Conservation (phyloP, 2,797 vertebrate species). For the Artibeus jamaicensis region DNA sequence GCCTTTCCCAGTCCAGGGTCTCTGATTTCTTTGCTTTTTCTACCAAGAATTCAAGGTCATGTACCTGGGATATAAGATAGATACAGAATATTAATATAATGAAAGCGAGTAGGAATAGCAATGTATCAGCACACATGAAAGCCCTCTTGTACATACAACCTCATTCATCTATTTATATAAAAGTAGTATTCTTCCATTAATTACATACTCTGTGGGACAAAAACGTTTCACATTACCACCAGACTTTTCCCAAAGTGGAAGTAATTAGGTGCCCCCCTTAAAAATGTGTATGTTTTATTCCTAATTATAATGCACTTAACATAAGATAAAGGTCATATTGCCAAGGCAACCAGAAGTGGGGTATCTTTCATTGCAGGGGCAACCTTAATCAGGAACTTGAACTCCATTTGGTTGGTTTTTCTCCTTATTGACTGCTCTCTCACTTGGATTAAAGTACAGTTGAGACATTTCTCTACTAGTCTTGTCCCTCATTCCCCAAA, state of each 20-base stretch:
- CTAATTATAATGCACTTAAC: background rate
- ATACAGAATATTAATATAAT: background rate
- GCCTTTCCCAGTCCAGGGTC: background rate
- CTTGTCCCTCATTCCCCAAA: background rate
- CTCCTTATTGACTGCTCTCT: background rate
- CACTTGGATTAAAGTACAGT: background rate
- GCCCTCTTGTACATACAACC: background rate
- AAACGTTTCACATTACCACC: background rate
- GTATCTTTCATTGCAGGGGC: background rate
- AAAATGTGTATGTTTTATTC: background rate
- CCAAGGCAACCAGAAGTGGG: background rate
- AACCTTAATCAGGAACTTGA: background rate
- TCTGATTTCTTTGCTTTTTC: background rate
- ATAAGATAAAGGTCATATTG: background rate
- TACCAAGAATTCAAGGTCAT: background rate
- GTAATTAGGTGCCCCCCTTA: background rate
- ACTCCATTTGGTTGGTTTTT: background rate
- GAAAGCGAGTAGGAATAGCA: background rate
- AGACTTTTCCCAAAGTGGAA: background rate
- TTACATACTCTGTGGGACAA: background rate
- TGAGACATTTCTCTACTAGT: background rate
- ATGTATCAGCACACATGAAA: background rate
- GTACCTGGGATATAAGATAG: background rate
- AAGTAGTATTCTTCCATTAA: background rate
- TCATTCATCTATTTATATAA: background rate